Conservation (phyloP, 2,888 invertebrate genomes). For the Sinhomidia bicolor region DNA sequence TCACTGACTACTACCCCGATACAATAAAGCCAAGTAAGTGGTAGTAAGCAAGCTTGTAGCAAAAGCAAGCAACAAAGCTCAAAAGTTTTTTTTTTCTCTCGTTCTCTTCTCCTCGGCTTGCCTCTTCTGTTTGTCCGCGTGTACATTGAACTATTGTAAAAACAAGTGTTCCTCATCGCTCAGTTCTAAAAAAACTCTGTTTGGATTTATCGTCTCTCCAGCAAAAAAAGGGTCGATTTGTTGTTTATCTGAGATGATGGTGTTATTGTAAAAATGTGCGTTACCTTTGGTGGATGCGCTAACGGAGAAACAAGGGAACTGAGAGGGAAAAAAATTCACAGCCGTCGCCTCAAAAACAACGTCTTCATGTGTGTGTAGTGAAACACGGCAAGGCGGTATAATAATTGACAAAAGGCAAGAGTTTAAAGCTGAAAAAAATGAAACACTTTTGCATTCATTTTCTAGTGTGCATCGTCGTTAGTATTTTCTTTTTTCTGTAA, state of each 20-base stretch:
- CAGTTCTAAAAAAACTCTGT: conserved; percentile 44
- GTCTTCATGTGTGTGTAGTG: conserved; percentile 6
- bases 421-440: conserved; percentile 44
- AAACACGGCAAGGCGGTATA: neutral
- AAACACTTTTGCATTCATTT: neutral
- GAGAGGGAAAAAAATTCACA: conserved; percentile 15
- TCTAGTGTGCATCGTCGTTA: too few relatives aligned
- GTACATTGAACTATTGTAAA: conserved; percentile 63
- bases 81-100: conserved; percentile 48
- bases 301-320: neutral
- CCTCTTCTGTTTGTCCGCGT: too few relatives aligned
- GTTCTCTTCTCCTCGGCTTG: too few relatives aligned
- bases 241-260: neutral
- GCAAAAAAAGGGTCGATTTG: conserved; percentile 38
- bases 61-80: neutral
- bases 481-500: neutral
- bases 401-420: conserved; percentile 14
- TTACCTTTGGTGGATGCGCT: neutral
- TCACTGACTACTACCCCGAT: neutral
- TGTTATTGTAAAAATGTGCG: conserved; percentile 26
- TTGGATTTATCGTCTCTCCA: conserved; percentile 14
- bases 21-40: neutral
- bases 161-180: conserved; percentile 74
- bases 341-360: conserved; percentile 39
- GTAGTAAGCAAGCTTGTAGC: neutral